Percentiles rank a stretch among this genome's conserved stretches.
Conservation (phyloP, 2,113 vertebrate species). For the Ariopsis seemanni region DNA sequence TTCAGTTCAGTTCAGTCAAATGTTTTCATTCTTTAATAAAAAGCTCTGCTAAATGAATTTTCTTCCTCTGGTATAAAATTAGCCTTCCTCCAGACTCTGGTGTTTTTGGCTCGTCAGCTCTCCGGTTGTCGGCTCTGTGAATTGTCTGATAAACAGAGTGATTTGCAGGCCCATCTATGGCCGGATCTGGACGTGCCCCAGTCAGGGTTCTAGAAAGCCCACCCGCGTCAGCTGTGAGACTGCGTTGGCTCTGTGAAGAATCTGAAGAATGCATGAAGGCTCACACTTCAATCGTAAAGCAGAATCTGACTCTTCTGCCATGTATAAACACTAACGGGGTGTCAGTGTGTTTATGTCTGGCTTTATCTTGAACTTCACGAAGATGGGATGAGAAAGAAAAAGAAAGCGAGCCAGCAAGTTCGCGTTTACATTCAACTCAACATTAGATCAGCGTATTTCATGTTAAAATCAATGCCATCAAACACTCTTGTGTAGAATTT, state of each 20-base stretch:
- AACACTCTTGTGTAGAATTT: not conserved
- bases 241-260: constrained; percentile 41
- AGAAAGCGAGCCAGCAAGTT: not conserved
- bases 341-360: constrained; percentile 5
- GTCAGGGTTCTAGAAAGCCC: constrained; percentile 34
- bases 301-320: constrained; percentile 32
- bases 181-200: not conserved
- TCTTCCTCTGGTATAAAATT: not conserved
- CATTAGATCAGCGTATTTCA: not conserved
- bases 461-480: not conserved
- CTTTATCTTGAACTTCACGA: not conserved
- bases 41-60: not conserved
- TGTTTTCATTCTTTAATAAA: not conserved
- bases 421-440: not conserved
- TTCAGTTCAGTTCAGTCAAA: not conserved
- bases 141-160: constrained; percentile 39
- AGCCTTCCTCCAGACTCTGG: not conserved
- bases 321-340: constrained; percentile 19
- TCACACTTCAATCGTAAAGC: constrained; percentile 47
- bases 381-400: not conserved
- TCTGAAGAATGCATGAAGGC: constrained; percentile 50
- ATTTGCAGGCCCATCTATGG: constrained; percentile 30
- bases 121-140: not conserved
- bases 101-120: not conserved
- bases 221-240: constrained; percentile 45